Conservation (phyloP, 1,140 invertebrate species). For the Meloidogyne exigua region DNA sequence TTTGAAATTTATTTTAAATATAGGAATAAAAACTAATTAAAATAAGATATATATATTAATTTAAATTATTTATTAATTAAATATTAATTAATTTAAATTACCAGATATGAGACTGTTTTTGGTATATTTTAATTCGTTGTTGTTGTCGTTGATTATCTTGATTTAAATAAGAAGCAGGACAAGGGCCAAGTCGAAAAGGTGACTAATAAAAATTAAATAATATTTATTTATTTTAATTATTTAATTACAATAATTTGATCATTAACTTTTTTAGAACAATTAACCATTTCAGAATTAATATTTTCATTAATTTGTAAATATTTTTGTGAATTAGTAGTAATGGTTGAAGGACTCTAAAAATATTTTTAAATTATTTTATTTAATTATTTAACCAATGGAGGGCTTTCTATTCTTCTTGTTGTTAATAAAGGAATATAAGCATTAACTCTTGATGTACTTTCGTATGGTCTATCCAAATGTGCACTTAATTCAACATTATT, state of each 20-base stretch:
- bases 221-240: too few relatives aligned
- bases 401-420: neutral
- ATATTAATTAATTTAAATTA: neutral
- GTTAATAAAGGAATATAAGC: constrained; percentile 2
- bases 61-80: too few relatives aligned
- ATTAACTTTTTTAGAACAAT: neutral
- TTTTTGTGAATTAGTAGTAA: neutral
- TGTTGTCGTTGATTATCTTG: constrained; percentile 6
- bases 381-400: neutral
- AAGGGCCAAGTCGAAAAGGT: constrained; percentile 12
- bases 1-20: too few relatives aligned
- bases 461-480: constrained; percentile 11
- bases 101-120: neutral
- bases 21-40: too few relatives aligned
- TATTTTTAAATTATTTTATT: neutral
- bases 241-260: neutral
- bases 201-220: neutral
- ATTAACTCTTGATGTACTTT: neutral
- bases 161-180: constrained; percentile 19
- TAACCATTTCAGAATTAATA: neutral
- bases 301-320: neutral
- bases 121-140: neutral
- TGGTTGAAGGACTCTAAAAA: neutral
- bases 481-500: constrained; percentile 21
- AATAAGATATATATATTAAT: too few relatives aligned